A percentile compares a stretch with the other conserved stretches of the same genome.
These are phyloP conservation scores for Chrysolina oricalcia DNA, from an alignment of 2,888 invertebrate genomes.

Conservation along the genomic window DNA sequence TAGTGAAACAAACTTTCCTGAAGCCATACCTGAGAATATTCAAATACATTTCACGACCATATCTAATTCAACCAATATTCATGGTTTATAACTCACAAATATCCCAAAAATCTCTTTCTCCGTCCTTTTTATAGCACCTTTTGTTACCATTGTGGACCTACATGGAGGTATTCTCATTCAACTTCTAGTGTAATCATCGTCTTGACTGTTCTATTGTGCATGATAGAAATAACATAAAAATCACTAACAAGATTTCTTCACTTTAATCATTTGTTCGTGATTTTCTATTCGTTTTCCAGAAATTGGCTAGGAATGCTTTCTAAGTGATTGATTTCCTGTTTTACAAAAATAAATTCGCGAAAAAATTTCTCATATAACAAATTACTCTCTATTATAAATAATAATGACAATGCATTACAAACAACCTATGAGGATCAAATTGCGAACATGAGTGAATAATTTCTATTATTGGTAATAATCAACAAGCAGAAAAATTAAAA, in stretches of 20 bases:
- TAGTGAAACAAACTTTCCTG: neutral
- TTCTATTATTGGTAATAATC: no score
- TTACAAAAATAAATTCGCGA: neutral
- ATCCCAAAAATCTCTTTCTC: constrained; percentile 53
- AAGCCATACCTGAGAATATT: constrained; percentile 8
- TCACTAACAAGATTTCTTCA: constrained; percentile 11
- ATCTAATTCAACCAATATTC: constrained; percentile 60
- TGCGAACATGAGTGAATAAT: no score
- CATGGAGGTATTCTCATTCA: constrained; percentile 38
- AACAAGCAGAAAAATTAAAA: no score
- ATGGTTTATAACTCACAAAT: constrained; percentile 60
- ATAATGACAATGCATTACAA: neutral
- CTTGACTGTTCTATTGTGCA: constrained; percentile 23
- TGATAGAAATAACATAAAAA: constrained; percentile 10
- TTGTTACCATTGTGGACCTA: constrained; percentile 43
- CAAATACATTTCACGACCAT: constrained; percentile 59
- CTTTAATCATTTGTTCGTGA: constrained; percentile 12
- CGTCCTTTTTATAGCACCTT: constrained; percentile 56
- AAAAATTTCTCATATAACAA: neutral
- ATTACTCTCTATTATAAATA: neutral
- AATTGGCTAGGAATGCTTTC: neutral
- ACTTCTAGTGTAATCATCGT: constrained; percentile 11
- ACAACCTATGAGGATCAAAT: no score
- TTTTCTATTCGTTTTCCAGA: constrained; percentile 4
- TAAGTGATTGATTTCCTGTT: neutral